These are phyloP conservation scores for Drosophila miranda DNA, from an alignment of 1,140 invertebrate species.

Conservation along the genomic window DNA sequence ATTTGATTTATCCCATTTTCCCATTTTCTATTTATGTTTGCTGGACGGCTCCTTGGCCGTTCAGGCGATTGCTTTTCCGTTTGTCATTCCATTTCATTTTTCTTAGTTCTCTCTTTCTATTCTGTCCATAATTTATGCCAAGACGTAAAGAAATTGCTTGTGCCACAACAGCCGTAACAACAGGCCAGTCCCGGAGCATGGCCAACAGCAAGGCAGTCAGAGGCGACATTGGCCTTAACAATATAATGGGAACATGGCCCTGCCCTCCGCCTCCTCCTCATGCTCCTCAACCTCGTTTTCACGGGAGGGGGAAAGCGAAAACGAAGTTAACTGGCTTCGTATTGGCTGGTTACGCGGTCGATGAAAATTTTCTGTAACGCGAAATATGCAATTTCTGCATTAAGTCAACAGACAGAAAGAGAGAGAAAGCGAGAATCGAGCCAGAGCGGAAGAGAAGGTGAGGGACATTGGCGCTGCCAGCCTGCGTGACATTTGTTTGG, in stretches of 20 bases:
- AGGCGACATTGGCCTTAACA: conserved; percentile 61
- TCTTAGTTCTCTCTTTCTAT: neutral
- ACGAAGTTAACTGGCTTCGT: conserved; percentile 35
- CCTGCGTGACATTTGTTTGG: conserved; percentile 73
- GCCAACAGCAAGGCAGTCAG: conserved; percentile 8
- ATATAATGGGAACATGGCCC: conserved; percentile 48
- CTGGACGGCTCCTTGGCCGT: no score
- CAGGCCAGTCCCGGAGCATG: conserved; percentile 3
- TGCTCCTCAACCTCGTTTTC: neutral
- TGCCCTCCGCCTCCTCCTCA: neutral
- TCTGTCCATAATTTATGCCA: conserved; percentile 54
- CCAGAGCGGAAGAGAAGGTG: neutral
- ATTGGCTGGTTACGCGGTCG: conserved; percentile 28
- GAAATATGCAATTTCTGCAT: conserved; percentile 72
- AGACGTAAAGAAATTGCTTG: conserved; percentile 25
- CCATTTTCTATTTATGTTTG: no score
- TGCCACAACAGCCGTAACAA: conserved; percentile 14
- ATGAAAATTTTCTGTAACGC: conserved; percentile 44
- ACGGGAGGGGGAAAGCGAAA: neutral
- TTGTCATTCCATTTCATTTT: conserved; percentile 10
- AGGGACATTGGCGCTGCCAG: conserved; percentile 43
- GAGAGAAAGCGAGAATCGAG: neutral
- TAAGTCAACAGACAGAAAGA: conserved; percentile 52
- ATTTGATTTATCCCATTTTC: no score
- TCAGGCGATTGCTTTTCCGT: neutral